phyloP scores from a whole-genome alignment of 2,888 invertebrate genomes.

The Fragum fragum region DNA sequence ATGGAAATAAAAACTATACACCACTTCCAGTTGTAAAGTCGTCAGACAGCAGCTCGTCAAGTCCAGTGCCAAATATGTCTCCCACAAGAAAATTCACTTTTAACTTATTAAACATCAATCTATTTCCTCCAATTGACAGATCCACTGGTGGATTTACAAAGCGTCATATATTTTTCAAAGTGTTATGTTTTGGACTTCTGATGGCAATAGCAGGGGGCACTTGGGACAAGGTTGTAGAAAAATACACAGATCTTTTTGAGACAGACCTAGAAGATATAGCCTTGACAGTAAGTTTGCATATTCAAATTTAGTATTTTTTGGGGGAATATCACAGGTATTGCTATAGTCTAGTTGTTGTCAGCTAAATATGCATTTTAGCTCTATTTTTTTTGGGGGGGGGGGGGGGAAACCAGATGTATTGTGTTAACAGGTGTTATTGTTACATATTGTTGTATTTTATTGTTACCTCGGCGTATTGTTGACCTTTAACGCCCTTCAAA shows the following conservation, averaged over 20 bases:
- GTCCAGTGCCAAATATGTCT: conserved; percentile 54
- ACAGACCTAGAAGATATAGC: conserved; percentile 54
- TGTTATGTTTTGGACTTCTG: conserved; percentile 72
- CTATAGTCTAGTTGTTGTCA: too few relatives aligned
- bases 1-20: conserved; percentile 48
- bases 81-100: conserved; percentile 59
- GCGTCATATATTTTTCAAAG: conserved; percentile 75
- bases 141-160: conserved; percentile 58
- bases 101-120: conserved; percentile 48
- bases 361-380: too few relatives aligned
- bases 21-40: conserved; percentile 58
- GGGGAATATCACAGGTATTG: too few relatives aligned
- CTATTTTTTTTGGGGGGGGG: too few relatives aligned
- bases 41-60: conserved; percentile 40
- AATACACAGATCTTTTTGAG: conserved; percentile 59
- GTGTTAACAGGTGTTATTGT: too few relatives aligned
- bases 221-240: conserved; percentile 75
- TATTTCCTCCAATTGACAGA: conserved; percentile 41
- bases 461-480: too few relatives aligned
- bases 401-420: too few relatives aligned
- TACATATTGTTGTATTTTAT: too few relatives aligned
- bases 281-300: conserved; percentile 48
- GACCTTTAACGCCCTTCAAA: too few relatives aligned
- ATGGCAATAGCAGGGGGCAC: conserved; percentile 71
- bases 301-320: too few relatives aligned